phyloP scores from a whole-genome alignment of 2,797 vertebrate species.

The Saxicola maurus region DNA sequence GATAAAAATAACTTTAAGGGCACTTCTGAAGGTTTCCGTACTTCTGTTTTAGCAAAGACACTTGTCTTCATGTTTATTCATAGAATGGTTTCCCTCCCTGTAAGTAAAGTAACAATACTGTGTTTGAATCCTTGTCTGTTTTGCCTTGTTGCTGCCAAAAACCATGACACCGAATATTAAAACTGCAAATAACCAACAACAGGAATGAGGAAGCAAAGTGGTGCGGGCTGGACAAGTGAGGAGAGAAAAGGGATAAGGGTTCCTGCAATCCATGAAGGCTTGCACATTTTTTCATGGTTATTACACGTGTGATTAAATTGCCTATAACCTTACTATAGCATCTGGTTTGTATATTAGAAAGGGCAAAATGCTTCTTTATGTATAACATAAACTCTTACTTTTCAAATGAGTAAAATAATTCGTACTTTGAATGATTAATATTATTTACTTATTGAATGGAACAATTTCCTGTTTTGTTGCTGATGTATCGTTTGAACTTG shows the following conservation, averaged over 20 bases:
- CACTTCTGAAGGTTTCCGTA: not conserved
- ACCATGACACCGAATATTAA: not conserved
- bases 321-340: not conserved
- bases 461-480: not conserved
- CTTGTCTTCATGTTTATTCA: not conserved
- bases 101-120: not conserved
- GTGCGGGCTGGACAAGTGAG: not conserved
- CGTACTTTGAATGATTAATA: not conserved
- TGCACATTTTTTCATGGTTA: not conserved
- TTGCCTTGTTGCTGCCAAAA: not conserved
- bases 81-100: not conserved
- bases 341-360: not conserved
- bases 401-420: not conserved
- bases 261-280: not conserved
- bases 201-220: not conserved
- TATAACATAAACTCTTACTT: not conserved
- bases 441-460: not conserved
- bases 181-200: not conserved
- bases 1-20: not conserved
- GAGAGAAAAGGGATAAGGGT: not conserved
- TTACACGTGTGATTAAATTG: not conserved
- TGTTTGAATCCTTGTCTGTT: not conserved
- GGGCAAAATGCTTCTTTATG: not conserved
- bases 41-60: not conserved
- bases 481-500: not conserved